Base-by-base conservation (phyloP, 2,113 vertebrate species). In the Thunnus thynnus region DNA sequence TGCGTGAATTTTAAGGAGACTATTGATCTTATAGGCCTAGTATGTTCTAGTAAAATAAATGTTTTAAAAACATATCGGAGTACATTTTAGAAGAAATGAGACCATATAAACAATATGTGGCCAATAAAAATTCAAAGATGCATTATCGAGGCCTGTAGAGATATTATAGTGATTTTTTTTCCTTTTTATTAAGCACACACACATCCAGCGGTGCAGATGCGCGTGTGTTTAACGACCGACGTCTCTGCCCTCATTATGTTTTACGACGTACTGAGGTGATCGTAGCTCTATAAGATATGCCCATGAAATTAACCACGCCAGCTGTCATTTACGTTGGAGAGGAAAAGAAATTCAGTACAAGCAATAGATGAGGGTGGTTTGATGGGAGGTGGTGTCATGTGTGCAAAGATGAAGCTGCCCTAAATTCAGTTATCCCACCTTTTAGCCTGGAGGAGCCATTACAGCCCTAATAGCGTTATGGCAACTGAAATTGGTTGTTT, bases 381-480 rank as follows among this genome's bases (percentile, higher is more conserved):
- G 65, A 55, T 20, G 8, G 62, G 78, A 78, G 74, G 69, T 87
- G 86, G 85, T 85, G 90, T 91, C 83, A 88, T 88, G 68, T 62
- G 55, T 60, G 66, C 27, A 61, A 48, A 36, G 20, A 83, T 41
- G 56, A 47, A 63, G 64, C 81, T 69, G 30, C 61, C 67, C 51
- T 36, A 73, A 76, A 84, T 80, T 66, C 52, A 69, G 5, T 62
- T 41, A 56, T 1, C n/a, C n/a, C 56, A 83, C 83, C 65, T 65
- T 67, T 81, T 58, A 79, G 73, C 68, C 78, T 80, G 47, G 0
- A n/a, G 17, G 47, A 70, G 67, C 74, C 50, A 17, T 44, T 16
- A 9, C 2, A 56, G 27, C 25, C 11, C 0, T 1, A 11, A 3
- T 54, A 55, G 5, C 48, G 9, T 71, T 27, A 22, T 32, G 52